A percentile compares a stretch with the other conserved stretches of the same genome.
Conservation (phyloP, 2,797 vertebrate species). For the Cirrhinus mrigala region DNA sequence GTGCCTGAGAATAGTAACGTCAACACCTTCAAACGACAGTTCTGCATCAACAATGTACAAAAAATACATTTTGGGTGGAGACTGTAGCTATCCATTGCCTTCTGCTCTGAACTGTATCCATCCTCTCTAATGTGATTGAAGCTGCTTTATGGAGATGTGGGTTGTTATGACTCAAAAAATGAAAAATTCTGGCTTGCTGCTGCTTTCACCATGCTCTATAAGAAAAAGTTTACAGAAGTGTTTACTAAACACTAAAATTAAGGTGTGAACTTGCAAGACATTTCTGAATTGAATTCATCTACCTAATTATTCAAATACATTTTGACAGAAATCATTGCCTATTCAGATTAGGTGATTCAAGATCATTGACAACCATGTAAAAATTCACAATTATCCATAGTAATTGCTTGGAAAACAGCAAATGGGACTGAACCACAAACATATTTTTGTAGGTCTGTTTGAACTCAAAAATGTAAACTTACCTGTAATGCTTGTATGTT, state of each 20-base stretch:
- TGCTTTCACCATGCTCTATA: background rate
- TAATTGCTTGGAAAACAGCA: background rate
- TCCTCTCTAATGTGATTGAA: background rate
- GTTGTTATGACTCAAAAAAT: constrained; percentile 16
- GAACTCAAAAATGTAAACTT: background rate
- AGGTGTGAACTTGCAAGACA: background rate
- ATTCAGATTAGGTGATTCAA: background rate
- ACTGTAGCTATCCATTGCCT: background rate
- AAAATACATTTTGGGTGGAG: background rate
- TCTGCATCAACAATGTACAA: background rate
- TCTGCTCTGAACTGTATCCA: background rate
- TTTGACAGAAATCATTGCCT: background rate
- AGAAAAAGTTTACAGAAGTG: background rate
- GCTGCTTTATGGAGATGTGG: background rate
- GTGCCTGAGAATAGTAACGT: constrained; percentile 14
- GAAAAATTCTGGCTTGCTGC: background rate
- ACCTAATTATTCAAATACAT: background rate
- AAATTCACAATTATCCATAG: background rate
- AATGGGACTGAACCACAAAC: background rate
- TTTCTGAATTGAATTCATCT: background rate
- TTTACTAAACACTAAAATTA: background rate
- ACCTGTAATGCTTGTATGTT: background rate
- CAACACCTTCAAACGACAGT: background rate
- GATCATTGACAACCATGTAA: background rate
- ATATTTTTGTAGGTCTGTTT: background rate